phyloP scores from a whole-genome alignment of 2,888 invertebrate genomes.

The Rugalucina vietnamica region DNA sequence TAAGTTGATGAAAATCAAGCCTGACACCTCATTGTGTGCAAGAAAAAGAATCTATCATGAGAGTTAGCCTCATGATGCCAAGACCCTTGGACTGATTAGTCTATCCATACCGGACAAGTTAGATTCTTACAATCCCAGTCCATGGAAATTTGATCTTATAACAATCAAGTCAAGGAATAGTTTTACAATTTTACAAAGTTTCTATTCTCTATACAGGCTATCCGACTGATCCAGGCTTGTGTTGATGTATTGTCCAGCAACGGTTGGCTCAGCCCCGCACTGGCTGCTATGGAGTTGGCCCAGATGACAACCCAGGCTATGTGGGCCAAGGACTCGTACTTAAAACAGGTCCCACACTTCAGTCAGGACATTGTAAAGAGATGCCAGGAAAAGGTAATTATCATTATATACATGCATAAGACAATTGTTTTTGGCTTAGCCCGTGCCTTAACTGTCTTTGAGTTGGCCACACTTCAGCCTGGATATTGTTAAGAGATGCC shows the following conservation, averaged over 20 bases:
- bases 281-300: slow-evolving; percentile 99
- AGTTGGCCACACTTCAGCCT: slow-evolving; percentile 97
- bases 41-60: too few relatives aligned
- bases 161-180: too few relatives aligned
- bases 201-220: slow-evolving; percentile 69
- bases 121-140: too few relatives aligned
- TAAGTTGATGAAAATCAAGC: too few relatives aligned
- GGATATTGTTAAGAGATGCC: slow-evolving; percentile 95
- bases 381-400: slow-evolving; percentile 93
- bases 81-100: too few relatives aligned
- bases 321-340: slow-evolving; percentile 99
- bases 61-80: too few relatives aligned
- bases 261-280: slow-evolving; percentile 99
- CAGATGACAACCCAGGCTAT: slow-evolving; percentile 99
- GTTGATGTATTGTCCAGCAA: slow-evolving; percentile 96
- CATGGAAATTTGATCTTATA: too few relatives aligned
- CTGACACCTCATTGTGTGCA: too few relatives aligned
- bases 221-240: slow-evolving; percentile 89
- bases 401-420: neutral
- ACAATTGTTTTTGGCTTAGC: slow-evolving; percentile 91
- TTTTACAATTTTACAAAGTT: too few relatives aligned
- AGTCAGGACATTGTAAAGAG: slow-evolving; percentile 93
- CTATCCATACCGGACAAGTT: too few relatives aligned
- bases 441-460: slow-evolving; percentile 99
- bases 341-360: slow-evolving; percentile 98